These are phyloP conservation scores for Caenorhabditis parvicauda DNA, from an alignment of 2,888 invertebrate genomes.

Conservation along the genomic window DNA sequence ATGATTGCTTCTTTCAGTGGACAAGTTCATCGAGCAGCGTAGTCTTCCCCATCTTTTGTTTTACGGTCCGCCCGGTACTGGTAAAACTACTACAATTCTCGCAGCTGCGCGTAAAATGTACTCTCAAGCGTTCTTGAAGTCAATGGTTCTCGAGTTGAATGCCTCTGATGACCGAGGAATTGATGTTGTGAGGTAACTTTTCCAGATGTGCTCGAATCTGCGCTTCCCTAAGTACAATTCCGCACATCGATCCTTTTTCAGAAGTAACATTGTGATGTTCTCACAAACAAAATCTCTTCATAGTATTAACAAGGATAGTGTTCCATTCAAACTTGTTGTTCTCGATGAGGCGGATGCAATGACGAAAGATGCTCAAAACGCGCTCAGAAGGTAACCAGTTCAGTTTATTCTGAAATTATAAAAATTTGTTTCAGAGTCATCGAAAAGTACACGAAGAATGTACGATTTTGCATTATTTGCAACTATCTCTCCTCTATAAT, in stretches of 20 bases:
- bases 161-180: slow-evolving; percentile 93
- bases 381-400: slow-evolving; percentile 78
- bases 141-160: slow-evolving; percentile 88
- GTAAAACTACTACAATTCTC: slow-evolving; percentile 94
- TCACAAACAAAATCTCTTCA: slow-evolving; percentile 77
- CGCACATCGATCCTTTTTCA: slow-evolving; percentile 1
- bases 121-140: slow-evolving; percentile 81
- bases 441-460: slow-evolving; percentile 97
- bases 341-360: slow-evolving; percentile 98
- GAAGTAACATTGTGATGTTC: slow-evolving; percentile 35
- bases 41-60: slow-evolving; percentile 91
- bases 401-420: slow-evolving; percentile 33
- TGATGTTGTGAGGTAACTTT: slow-evolving; percentile 28
- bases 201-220: not conserved
- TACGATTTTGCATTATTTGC: slow-evolving; percentile 96
- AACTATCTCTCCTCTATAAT: slow-evolving; percentile 98
- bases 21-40: slow-evolving; percentile 77
- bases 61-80: slow-evolving; percentile 95
- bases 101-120: slow-evolving; percentile 92
- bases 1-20: slow-evolving; percentile 58
- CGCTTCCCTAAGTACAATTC: not conserved
- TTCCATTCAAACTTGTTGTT: slow-evolving; percentile 80
- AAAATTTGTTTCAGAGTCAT: slow-evolving; percentile 74
- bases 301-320: slow-evolving; percentile 11
- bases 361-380: slow-evolving; percentile 99